Evolutionary conservation across 2,113 vertebrate genomes (phyloP).

Genomic region (Python bivittatus): DNA sequence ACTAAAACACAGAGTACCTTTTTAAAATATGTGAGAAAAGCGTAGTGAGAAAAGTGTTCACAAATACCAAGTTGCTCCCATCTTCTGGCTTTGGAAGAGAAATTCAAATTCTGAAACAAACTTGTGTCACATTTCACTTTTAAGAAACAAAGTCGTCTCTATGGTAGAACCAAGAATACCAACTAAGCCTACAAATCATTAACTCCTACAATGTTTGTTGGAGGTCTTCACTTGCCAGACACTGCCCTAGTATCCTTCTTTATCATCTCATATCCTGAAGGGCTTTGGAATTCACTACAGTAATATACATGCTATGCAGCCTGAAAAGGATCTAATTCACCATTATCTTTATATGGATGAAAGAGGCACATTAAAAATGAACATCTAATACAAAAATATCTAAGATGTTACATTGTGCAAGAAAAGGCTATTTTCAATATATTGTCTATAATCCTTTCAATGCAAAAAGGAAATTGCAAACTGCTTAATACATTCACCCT

Average conservation of each 20-base stretch:
- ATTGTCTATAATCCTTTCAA: not conserved
- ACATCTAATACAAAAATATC: not conserved
- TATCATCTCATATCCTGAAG: not conserved
- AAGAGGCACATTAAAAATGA: not conserved
- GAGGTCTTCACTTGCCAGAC: slow-evolving; percentile 12
- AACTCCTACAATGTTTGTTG: not conserved
- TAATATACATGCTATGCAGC: not conserved
- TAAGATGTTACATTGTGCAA: not conserved
- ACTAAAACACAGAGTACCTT: not conserved
- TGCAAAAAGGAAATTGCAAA: not conserved
- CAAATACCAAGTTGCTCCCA: not conserved
- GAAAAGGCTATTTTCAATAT: not conserved
- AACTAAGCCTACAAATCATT: slow-evolving; percentile 17
- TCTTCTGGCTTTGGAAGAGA: not conserved
- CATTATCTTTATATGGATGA: not conserved
- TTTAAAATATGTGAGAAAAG: not conserved
- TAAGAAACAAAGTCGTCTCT: slow-evolving; percentile 16
- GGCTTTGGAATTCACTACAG: not conserved
- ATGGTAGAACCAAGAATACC: not conserved
- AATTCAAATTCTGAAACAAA: slow-evolving; percentile 15
- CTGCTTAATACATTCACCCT: not conserved
- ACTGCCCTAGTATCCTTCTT: not conserved
- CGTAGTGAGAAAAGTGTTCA: not conserved
- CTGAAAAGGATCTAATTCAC: not conserved
- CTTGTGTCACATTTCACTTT: slow-evolving; percentile 5